Evolutionary conservation across 2,113 vertebrate species (phyloP).

Genomic region (Plecturocebus donacophilus): DNA sequence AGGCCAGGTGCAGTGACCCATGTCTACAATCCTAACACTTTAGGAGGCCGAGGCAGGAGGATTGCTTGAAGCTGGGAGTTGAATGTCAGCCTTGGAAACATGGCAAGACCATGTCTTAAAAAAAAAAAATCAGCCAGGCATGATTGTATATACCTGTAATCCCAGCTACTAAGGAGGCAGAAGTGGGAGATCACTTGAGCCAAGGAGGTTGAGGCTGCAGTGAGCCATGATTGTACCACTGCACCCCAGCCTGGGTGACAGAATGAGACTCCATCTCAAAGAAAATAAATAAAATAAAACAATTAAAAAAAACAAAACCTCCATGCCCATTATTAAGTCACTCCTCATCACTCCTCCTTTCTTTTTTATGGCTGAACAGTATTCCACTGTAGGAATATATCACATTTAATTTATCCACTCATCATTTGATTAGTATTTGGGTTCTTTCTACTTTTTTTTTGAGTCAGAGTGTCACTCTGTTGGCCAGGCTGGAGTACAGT

Average conservation of each 20-base stretch:
- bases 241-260: not conserved
- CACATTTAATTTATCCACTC: not conserved
- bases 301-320: not conserved
- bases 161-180: not conserved
- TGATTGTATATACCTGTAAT: not conserved
- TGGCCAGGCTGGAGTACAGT: not conserved
- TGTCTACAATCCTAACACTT: not conserved
- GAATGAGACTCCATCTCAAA: not conserved
- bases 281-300: no score
- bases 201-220: not conserved
- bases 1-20: not conserved
- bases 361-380: not conserved
- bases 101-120: not conserved
- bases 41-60: not conserved
- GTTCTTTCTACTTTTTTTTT: not conserved
- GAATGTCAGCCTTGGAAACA: not conserved
- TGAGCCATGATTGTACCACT: not conserved
- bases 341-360: not conserved
- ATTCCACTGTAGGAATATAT: not conserved
- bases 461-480: not conserved
- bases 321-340: not conserved
- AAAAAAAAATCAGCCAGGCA: not conserved
- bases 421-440: not conserved
- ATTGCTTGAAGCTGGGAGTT: not conserved
- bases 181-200: not conserved